A percentile compares a stretch with the other conserved stretches of the same genome.
phyloP scores from a whole-genome alignment of 2,888 invertebrate species.

The Panzeria rudis region DNA sequence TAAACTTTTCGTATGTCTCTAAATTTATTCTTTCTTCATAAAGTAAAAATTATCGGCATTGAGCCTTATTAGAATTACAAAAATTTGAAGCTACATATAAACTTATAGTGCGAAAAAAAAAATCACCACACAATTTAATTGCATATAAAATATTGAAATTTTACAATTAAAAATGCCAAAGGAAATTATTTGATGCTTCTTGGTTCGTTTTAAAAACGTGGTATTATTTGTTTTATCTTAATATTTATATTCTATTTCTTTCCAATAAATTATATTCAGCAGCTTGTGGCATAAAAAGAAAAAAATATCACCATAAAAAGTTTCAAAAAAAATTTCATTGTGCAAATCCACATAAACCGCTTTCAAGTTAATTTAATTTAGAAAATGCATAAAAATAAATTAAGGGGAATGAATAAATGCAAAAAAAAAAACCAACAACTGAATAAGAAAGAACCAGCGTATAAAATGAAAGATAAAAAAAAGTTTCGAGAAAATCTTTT shows the following conservation, averaged over 20 bases:
- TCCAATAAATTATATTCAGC: not conserved
- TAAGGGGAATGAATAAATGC: not conserved
- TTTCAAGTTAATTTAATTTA: slow-evolving; percentile 10
- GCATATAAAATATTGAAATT: too few relatives aligned
- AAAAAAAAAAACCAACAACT: not conserved
- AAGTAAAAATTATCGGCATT: too few relatives aligned
- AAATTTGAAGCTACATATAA: too few relatives aligned
- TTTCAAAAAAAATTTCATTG: slow-evolving; percentile 9
- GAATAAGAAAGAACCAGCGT: not conserved
- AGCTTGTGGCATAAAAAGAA: slow-evolving; percentile 13
- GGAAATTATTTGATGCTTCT: not conserved
- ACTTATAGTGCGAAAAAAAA: too few relatives aligned
- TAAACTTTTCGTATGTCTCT: too few relatives aligned
- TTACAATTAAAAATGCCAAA: too few relatives aligned
- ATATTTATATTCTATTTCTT: not conserved
- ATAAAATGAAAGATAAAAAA: not conserved
- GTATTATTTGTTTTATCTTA: not conserved
- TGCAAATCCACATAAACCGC: slow-evolving; percentile 23
- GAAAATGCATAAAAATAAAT: slow-evolving; percentile 13
- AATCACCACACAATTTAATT: too few relatives aligned
- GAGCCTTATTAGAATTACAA: too few relatives aligned
- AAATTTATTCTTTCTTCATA: too few relatives aligned
- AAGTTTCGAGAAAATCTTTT: slow-evolving; percentile 3
- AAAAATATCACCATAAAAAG: slow-evolving; percentile 2
- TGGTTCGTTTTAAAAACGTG: not conserved